Conservation (phyloP, 1,140 invertebrate species). For the Aplysia californica region DNA sequence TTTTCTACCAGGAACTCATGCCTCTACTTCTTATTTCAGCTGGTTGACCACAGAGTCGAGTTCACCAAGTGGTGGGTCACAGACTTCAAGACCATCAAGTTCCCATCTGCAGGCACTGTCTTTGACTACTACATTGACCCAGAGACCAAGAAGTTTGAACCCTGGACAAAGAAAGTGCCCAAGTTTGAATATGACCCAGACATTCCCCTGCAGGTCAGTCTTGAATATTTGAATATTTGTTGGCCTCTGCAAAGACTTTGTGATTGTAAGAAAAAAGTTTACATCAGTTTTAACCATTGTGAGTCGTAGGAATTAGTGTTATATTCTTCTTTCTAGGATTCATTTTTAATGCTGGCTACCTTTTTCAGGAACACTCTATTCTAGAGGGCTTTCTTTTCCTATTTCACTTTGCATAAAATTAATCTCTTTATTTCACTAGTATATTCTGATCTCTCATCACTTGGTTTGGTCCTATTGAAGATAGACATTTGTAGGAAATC, state of each 20-base stretch:
- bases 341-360: neutral
- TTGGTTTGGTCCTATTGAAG: too few relatives aligned
- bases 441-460: too few relatives aligned
- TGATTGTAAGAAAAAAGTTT: neutral
- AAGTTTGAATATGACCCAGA: conserved; percentile 94
- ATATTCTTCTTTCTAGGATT: neutral
- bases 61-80: conserved; percentile 98
- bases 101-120: conserved; percentile 82
- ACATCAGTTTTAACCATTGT: too few relatives aligned
- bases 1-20: too few relatives aligned
- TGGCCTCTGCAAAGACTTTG: neutral
- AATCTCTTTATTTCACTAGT: too few relatives aligned
- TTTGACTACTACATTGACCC: conserved; percentile 95
- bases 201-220: conserved; percentile 85
- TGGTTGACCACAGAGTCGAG: conserved; percentile 87
- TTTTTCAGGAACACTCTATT: too few relatives aligned
- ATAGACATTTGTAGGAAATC: too few relatives aligned
- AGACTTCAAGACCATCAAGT: conserved; percentile 96
- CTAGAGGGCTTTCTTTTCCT: too few relatives aligned
- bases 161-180: conserved; percentile 88
- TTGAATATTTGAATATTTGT: too few relatives aligned
- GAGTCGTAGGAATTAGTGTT: neutral
- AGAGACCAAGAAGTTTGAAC: conserved; percentile 88
- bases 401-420: too few relatives aligned
- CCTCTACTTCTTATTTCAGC: too few relatives aligned